Evolutionary conservation across 2,113 vertebrate species (phyloP).

Genomic region (Strigops habroptila): DNA sequence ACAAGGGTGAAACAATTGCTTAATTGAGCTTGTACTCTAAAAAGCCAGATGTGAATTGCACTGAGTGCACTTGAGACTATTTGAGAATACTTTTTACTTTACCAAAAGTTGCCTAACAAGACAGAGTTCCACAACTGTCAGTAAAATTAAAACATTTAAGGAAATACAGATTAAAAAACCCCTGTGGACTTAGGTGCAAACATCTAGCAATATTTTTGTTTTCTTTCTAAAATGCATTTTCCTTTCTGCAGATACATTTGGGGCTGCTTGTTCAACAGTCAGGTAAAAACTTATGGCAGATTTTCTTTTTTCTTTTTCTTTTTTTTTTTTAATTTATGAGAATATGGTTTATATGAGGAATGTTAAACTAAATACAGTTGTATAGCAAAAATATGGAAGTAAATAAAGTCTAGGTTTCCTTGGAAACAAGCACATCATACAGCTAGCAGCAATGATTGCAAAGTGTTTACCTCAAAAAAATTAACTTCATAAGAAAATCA

Average conservation of each 20-base stretch:
- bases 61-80: neutral
- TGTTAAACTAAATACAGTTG: neutral
- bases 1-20: rapidly evolving
- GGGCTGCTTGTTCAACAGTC: neutral
- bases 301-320: neutral
- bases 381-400: neutral
- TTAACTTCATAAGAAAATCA: neutral
- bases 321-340: neutral
- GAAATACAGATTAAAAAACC: neutral
- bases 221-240: neutral
- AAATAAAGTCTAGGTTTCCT: neutral
- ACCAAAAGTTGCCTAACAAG: neutral
- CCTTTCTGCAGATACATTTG: neutral
- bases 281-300: neutral
- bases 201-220: neutral
- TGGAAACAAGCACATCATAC: neutral
- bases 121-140: neutral
- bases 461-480: neutral
- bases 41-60: neutral
- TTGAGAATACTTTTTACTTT: neutral
- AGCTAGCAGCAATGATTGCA: neutral
- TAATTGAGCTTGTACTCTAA: neutral
- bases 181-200: neutral
- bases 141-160: neutral
- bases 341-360: neutral